These are phyloP conservation scores for Drosophila kepulauana DNA, from an alignment of 1,140 invertebrate genomes.

Conservation along the genomic window DNA sequence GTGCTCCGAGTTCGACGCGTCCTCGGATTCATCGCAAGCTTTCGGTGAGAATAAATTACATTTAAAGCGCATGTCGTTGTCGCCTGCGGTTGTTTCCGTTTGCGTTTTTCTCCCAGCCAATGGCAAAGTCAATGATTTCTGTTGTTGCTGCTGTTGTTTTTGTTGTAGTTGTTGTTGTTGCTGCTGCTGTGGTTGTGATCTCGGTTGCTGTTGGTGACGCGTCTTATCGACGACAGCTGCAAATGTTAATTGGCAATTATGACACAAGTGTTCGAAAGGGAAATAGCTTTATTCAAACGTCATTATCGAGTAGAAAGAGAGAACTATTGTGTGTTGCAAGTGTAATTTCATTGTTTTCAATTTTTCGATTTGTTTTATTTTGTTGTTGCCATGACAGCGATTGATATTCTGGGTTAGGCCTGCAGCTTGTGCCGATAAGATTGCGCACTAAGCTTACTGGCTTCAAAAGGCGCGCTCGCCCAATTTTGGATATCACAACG, in stretches of 20 bases:
- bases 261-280: conserved; percentile 20
- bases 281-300: conserved; percentile 39
- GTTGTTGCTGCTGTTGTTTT: conserved; percentile 47
- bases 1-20: conserved; percentile 73
- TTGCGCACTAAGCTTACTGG: conserved; percentile 60
- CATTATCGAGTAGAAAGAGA: background rate
- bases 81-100: conserved; percentile 34
- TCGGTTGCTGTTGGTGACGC: conserved; percentile 33
- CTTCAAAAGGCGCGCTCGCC: conserved; percentile 36
- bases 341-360: conserved; percentile 14
- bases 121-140: conserved; percentile 80
- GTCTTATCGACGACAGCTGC: conserved; percentile 48
- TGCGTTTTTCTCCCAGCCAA: conserved; percentile 57
- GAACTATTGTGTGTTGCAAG: conserved; percentile 8
- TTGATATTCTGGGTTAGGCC: conserved; percentile 31
- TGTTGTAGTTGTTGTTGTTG: conserved; percentile 29
- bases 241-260: conserved; percentile 62
- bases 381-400: conserved; percentile 71
- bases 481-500: conserved; percentile 23
- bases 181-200: conserved; percentile 42
- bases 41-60: conserved; percentile 70
- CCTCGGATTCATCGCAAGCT: conserved; percentile 70
- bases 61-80: conserved; percentile 71
- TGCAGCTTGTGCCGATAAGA: conserved; percentile 59
- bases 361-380: conserved; percentile 50